These are phyloP conservation scores for Poecilia velifera DNA, from an alignment of 2,797 vertebrate species.

Conservation along the genomic window DNA sequence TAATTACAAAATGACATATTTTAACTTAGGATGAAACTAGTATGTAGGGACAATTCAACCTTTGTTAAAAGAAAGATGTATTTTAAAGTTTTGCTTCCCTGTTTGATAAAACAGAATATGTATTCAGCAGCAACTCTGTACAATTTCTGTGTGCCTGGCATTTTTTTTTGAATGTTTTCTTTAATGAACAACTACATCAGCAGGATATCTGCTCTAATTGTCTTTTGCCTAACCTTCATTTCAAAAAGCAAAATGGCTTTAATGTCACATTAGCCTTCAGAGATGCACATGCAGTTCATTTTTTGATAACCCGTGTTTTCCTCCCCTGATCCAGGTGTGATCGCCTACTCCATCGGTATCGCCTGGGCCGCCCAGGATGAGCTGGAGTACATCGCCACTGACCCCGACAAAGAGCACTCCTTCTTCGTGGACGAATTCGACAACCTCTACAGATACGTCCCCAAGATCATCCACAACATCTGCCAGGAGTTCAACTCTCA, in stretches of 20 bases:
- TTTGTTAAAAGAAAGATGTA: no score
- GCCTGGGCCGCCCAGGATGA: constrained; percentile 97
- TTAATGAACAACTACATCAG: background rate
- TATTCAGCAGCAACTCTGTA: background rate
- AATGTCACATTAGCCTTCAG: background rate
- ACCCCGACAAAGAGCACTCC: constrained; percentile 93
- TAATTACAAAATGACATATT: no score
- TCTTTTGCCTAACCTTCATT: background rate
- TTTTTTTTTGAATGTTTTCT: background rate
- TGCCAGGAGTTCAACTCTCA: constrained; percentile 98
- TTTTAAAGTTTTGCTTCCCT: no score
- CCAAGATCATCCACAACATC: constrained; percentile 94
- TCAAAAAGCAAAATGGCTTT: background rate
- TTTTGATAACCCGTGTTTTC: constrained; percentile 29
- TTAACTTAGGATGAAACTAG: no score
- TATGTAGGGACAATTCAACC: no score
- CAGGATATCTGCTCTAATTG: background rate
- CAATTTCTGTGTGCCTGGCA: background rate
- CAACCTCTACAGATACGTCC: constrained; percentile 89
- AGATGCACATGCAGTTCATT: background rate
- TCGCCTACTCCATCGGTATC: constrained; percentile 93
- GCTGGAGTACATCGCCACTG: constrained; percentile 93
- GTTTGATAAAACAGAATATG: background rate
- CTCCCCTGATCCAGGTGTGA: constrained; percentile 84
- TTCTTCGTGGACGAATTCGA: constrained; percentile 99